Percentiles rank a stretch among this genome's conserved stretches.
Evolutionary conservation across 2,113 vertebrate genomes (phyloP).

Genomic region (Colaptes auratus): DNA sequence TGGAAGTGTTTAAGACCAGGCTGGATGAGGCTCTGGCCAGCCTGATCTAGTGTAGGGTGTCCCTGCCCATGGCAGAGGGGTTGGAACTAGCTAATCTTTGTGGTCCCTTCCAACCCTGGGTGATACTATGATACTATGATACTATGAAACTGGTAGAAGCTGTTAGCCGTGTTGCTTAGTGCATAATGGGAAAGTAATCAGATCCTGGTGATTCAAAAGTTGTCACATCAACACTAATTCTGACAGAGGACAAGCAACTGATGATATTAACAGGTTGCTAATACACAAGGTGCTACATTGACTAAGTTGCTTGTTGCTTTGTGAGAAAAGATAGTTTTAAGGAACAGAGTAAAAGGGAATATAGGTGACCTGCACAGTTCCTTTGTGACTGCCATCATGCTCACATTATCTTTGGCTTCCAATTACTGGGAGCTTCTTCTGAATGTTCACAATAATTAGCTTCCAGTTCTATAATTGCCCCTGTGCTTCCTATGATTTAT

Average conservation of each 20-base stretch:
- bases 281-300: not conserved
- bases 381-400: not conserved
- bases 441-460: slow-evolving; percentile 35
- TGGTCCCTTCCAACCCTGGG: too few species aligned
- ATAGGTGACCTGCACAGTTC: not conserved
- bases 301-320: not conserved
- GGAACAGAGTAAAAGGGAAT: not conserved
- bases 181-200: not conserved
- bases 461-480: slow-evolving; percentile 56
- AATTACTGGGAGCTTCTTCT: not conserved
- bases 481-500: slow-evolving; percentile 55
- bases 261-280: not conserved
- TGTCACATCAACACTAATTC: not conserved
- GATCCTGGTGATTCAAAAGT: not conserved
- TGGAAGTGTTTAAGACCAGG: too few species aligned
- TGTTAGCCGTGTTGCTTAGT: not conserved
- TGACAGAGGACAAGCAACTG: not conserved
- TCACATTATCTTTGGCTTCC: not conserved
- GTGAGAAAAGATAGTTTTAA: not conserved
- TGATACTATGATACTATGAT: too few species aligned
- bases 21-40: too few species aligned
- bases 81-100: too few species aligned
- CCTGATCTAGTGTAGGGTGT: too few species aligned
- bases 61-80: too few species aligned
- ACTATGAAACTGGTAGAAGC: not conserved